Conservation (phyloP, 2,797 vertebrate genomes). For the Podargus strigoides region DNA sequence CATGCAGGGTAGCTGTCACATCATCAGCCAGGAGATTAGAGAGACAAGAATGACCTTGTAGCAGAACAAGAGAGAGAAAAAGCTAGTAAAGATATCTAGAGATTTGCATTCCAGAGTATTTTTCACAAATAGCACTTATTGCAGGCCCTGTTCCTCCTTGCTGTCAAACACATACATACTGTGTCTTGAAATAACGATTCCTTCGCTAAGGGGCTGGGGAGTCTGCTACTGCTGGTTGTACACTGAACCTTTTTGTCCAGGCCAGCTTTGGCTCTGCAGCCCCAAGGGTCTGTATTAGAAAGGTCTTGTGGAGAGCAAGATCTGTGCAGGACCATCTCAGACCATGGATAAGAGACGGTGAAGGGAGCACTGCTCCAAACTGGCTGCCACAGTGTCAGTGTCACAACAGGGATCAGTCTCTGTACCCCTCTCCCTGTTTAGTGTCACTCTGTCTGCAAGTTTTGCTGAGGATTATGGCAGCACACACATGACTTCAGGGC, state of each 20-base stretch:
- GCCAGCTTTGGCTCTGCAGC: not conserved
- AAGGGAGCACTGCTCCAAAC: not conserved
- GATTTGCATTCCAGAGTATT: not conserved
- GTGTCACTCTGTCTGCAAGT: not conserved
- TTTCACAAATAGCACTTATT: not conserved
- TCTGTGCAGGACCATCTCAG: not conserved
- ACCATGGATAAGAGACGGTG: not conserved
- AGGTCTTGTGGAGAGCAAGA: not conserved
- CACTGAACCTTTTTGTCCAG: not conserved
- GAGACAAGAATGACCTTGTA: not conserved
- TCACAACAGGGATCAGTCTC: not conserved
- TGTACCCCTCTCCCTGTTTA: not conserved
- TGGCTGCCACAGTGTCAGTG: not conserved
- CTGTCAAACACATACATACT: not conserved
- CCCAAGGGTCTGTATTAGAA: fast-evolving
- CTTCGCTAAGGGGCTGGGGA: too few species aligned
- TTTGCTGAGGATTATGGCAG: not conserved
- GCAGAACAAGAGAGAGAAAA: not conserved
- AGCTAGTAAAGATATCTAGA: not conserved
- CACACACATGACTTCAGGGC: not conserved
- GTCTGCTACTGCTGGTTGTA: not conserved
- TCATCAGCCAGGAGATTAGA: not conserved
- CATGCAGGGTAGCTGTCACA: not conserved
- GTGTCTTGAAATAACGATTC: fast-evolving
- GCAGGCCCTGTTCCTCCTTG: not conserved